phyloP scores from a whole-genome alignment of 1,140 invertebrate genomes.

The Rhopalosiphum maidis region DNA sequence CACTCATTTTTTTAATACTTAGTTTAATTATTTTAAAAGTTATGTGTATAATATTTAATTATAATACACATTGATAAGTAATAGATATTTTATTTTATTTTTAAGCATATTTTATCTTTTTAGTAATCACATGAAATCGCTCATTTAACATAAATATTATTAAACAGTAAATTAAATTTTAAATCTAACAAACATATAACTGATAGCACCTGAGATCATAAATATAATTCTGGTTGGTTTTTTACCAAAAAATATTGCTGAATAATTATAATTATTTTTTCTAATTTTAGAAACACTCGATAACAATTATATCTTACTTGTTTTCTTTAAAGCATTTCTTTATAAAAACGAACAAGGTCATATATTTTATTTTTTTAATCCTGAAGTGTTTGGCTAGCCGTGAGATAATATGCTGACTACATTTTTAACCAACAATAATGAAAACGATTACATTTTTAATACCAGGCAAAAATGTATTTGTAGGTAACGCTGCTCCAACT shows the following conservation, averaged over 20 bases:
- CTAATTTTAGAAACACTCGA: too few species aligned
- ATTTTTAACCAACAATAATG: slow-evolving; percentile 14
- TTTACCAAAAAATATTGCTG: slow-evolving; percentile 20
- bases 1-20: background rate
- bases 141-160: slow-evolving; percentile 38
- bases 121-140: background rate
- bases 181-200: background rate
- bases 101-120: background rate
- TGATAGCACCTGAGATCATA: background rate
- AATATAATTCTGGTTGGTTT: background rate
- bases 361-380: background rate
- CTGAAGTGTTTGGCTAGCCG: background rate
- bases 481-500: background rate
- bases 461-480: background rate
- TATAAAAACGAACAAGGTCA: background rate
- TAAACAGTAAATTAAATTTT: slow-evolving; percentile 13
- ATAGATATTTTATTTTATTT: background rate
- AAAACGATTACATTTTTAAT: background rate
- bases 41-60: too few species aligned
- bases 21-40: background rate
- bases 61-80: background rate
- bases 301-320: slow-evolving; percentile 26
- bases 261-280: background rate
- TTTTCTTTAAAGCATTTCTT: background rate
- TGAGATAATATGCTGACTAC: background rate